Percentiles rank a stretch among this genome's conserved stretches.
Evolutionary conservation across 2,888 invertebrate genomes (phyloP).

Genomic region (Tetrapedia diversipes): DNA sequence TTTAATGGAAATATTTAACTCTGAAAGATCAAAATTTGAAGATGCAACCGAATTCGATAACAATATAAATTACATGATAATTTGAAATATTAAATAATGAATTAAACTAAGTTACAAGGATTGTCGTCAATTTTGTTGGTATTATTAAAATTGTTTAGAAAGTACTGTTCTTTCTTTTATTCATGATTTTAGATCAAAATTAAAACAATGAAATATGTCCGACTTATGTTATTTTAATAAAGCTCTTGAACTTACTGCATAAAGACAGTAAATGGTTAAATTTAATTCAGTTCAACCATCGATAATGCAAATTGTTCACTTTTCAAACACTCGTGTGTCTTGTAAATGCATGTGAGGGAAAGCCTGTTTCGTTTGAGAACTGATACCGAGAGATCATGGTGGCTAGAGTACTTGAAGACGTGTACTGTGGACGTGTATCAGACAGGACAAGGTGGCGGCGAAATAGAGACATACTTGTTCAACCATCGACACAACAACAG

Average conservation of each 20-base stretch:
- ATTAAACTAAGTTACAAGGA: too few species aligned
- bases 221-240: too few species aligned
- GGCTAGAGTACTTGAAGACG: conserved; percentile 17
- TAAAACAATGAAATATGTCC: not conserved
- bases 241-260: too few species aligned
- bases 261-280: too few species aligned
- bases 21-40: too few species aligned
- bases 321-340: conserved; percentile 13
- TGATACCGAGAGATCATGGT: conserved; percentile 25
- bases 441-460: conserved; percentile 35
- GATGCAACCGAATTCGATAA: too few species aligned
- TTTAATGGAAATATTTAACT: too few species aligned
- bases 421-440: conserved; percentile 28
- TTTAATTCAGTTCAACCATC: too few species aligned
- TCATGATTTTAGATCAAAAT: not conserved
- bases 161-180: not conserved
- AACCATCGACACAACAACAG: conserved; percentile 68
- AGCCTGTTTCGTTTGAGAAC: conserved; percentile 1
- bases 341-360: conserved; percentile 1
- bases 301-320: conserved; percentile 11
- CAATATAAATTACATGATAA: too few species aligned
- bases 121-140: too few species aligned
- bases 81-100: too few species aligned
- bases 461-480: conserved; percentile 49
- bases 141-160: too few species aligned